These are phyloP conservation scores for Coecobrya sp. DNA, from an alignment of 2,888 invertebrate species.

Conservation along the genomic window DNA sequence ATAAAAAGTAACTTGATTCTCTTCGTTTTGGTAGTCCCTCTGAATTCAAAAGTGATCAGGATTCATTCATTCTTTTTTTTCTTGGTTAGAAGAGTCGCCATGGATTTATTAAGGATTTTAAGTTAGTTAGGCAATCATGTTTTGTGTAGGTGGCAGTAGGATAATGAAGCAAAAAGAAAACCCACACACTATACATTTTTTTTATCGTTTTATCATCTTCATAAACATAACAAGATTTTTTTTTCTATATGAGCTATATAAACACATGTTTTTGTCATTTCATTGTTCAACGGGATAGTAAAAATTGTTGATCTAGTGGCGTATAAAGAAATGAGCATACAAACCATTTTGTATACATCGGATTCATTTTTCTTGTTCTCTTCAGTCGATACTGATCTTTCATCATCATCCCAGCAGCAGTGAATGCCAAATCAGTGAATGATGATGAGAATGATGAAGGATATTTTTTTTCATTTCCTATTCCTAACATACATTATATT, in stretches of 20 bases:
- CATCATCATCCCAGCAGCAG: conserved; percentile 26
- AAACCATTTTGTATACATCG: not conserved
- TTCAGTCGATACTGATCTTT: conserved; percentile 35
- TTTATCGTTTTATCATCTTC: conserved; percentile 1
- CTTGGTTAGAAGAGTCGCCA: not conserved
- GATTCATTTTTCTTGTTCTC: not conserved
- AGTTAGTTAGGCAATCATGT: not conserved
- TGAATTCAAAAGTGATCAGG: not conserved
- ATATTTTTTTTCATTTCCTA: conserved; percentile 54
- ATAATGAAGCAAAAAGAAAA: conserved; percentile 31
- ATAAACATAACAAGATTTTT: not conserved
- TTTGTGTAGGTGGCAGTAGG: conserved; percentile 20
- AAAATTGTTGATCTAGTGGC: no score
- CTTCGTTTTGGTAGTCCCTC: not conserved
- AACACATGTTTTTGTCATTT: conserved; percentile 49
- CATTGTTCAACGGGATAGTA: conserved; percentile 1
- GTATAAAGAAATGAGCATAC: not conserved
- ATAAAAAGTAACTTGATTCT: conserved; percentile 38
- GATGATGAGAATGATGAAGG: conserved; percentile 24
- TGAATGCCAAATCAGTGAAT: conserved; percentile 13
- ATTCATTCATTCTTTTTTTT: not conserved
- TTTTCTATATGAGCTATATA: conserved; percentile 21
- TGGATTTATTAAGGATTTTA: not conserved
- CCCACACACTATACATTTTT: conserved; percentile 28
- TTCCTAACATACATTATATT: not conserved